Evolutionary conservation across 2,113 vertebrate genomes (phyloP).

Genomic region (Piprites chloris): DNA sequence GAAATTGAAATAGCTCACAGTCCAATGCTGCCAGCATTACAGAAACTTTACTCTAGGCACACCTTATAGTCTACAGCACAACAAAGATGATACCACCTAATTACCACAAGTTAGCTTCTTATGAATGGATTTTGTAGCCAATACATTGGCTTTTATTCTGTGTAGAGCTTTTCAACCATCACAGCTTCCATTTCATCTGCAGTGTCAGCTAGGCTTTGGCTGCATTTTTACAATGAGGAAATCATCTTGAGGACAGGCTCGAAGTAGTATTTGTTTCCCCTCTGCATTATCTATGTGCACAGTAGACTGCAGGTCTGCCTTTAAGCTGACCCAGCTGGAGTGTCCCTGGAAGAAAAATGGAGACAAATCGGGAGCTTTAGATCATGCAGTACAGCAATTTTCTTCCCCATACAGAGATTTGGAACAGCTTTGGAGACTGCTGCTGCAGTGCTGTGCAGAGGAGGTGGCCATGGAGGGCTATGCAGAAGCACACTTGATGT

Average conservation of each 20-base stretch:
- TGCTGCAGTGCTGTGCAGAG: neutral
- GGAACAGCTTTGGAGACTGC: neutral
- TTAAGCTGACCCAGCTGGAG: slow-evolving; percentile 6
- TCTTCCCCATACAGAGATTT: neutral
- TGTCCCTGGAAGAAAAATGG: neutral
- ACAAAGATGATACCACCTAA: neutral
- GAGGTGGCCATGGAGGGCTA: neutral
- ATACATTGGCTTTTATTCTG: neutral
- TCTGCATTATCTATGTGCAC: neutral
- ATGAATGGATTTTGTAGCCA: neutral
- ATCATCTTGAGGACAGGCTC: fast-evolving
- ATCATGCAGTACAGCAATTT: neutral
- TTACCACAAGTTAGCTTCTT: neutral
- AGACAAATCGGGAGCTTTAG: neutral
- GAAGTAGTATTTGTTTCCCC: neutral
- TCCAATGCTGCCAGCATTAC: neutral
- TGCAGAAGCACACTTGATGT: neutral
- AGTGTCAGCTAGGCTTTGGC: neutral
- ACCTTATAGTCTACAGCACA: neutral
- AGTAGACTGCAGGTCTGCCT: neutral
- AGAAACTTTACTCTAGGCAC: neutral
- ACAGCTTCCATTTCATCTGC: neutral
- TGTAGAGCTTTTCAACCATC: neutral
- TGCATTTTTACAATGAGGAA: neutral
- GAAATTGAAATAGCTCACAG: neutral